phyloP scores from a whole-genome alignment of 2,113 vertebrate species.

The Notechis scutatus region DNA sequence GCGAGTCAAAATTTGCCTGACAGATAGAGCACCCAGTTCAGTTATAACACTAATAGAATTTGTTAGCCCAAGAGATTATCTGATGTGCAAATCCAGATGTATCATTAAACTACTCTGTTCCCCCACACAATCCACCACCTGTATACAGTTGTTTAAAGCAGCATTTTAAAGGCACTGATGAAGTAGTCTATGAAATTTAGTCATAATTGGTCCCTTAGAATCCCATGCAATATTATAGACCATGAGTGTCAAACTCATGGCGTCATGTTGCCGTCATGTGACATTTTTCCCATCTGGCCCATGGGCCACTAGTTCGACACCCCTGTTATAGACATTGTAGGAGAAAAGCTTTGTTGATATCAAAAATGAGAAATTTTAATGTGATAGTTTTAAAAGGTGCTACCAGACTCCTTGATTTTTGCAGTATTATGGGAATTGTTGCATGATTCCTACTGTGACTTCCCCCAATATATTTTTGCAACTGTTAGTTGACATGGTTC shows the following conservation, averaged over 20 bases:
- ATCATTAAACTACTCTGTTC: not conserved
- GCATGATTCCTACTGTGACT: not conserved
- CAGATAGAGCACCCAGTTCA: constrained; percentile 16
- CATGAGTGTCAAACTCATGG: no score
- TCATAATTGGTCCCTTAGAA: not conserved
- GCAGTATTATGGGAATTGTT: not conserved
- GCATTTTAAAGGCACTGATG: not conserved
- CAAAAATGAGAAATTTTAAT: not conserved
- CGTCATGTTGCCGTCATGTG: no score
- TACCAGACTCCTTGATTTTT: not conserved
- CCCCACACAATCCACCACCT: not conserved
- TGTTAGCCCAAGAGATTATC: not conserved
- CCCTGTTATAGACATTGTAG: not conserved
- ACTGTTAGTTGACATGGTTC: not conserved
- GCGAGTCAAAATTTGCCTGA: constrained; percentile 78
- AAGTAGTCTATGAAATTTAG: not conserved
- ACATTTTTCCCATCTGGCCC: no score
- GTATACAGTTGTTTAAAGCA: not conserved
- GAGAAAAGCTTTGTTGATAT: not conserved
- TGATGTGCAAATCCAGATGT: not conserved
- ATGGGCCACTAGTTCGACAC: no score
- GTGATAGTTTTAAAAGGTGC: not conserved
- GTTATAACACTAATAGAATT: not conserved
- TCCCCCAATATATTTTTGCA: not conserved
- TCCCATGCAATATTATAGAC: not conserved